These are phyloP conservation scores for Helicoverpa zea DNA, from an alignment of 1,140 invertebrate species.

Conservation along the genomic window DNA sequence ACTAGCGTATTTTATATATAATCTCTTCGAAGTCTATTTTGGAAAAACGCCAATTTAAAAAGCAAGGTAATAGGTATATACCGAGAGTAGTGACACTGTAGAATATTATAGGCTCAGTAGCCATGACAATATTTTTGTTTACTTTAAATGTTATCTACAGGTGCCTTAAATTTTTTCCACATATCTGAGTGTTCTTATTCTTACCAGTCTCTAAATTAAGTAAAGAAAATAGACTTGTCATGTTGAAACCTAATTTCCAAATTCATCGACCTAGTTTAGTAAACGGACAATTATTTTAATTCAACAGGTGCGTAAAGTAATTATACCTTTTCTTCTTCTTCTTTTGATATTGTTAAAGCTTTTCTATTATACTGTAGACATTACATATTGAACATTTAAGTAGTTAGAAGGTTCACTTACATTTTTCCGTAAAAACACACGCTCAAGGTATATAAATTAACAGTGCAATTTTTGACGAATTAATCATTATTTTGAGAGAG, in stretches of 20 bases:
- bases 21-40: conserved; percentile 47
- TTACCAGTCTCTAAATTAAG: neutral
- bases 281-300: conserved; percentile 14
- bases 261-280: neutral
- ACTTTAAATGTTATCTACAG: too few species aligned
- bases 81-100: conserved; percentile 47
- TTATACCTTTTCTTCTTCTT: too few species aligned
- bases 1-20: conserved; percentile 44
- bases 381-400: too few species aligned
- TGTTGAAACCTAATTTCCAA: neutral
- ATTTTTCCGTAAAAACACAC: too few species aligned
- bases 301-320: neutral
- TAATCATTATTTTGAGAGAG: neutral
- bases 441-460: too few species aligned
- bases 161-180: too few species aligned
- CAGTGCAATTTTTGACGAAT: neutral
- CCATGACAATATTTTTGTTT: conserved; percentile 26
- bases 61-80: conserved; percentile 32
- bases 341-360: conserved; percentile 12
- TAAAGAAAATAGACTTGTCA: neutral
- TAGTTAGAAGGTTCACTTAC: too few species aligned
- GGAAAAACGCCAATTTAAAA: conserved; percentile 55
- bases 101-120: conserved; percentile 36
- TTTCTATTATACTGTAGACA: neutral
- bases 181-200: too few species aligned